A percentile compares a stretch with the other conserved stretches of the same genome.
Conservation (phyloP, 2,888 invertebrate species). For the Eupithecia inturbata region DNA sequence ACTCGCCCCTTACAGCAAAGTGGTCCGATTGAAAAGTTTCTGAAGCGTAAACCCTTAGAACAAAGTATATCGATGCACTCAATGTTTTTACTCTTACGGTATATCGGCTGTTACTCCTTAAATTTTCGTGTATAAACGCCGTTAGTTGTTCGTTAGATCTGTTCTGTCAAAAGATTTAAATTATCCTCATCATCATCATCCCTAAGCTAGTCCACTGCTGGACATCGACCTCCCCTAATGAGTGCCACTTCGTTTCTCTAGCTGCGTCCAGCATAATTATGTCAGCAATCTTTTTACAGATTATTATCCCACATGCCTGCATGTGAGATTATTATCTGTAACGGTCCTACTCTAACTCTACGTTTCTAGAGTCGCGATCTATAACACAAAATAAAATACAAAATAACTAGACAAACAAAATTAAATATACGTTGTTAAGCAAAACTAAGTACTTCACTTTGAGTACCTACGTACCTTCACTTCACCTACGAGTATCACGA, state of each 20-base stretch:
- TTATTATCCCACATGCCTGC: background rate
- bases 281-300: background rate
- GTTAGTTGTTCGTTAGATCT: background rate
- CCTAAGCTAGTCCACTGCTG: background rate
- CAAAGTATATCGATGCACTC: slow-evolving; percentile 58
- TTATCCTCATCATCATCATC: background rate
- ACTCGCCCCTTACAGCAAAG: slow-evolving; percentile 59
- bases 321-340: too few relatives aligned
- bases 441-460: slow-evolving; percentile 25
- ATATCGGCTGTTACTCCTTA: background rate
- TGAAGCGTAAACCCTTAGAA: slow-evolving; percentile 61
- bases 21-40: slow-evolving; percentile 70
- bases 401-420: background rate
- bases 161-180: background rate
- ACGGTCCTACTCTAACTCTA: background rate
- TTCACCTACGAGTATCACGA: too few relatives aligned
- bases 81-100: slow-evolving; percentile 34
- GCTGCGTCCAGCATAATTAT: background rate
- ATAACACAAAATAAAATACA: background rate
- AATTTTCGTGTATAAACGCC: background rate
- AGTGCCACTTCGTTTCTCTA: background rate
- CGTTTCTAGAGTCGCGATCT: background rate
- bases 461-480: too few relatives aligned
- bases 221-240: too few relatives aligned
- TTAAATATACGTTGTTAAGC: slow-evolving; percentile 1